Percentiles rank a stretch among this genome's conserved stretches.
Conservation (phyloP, 35 echinoderm and acorn worm species). For the Apostichopus californicus region DNA sequence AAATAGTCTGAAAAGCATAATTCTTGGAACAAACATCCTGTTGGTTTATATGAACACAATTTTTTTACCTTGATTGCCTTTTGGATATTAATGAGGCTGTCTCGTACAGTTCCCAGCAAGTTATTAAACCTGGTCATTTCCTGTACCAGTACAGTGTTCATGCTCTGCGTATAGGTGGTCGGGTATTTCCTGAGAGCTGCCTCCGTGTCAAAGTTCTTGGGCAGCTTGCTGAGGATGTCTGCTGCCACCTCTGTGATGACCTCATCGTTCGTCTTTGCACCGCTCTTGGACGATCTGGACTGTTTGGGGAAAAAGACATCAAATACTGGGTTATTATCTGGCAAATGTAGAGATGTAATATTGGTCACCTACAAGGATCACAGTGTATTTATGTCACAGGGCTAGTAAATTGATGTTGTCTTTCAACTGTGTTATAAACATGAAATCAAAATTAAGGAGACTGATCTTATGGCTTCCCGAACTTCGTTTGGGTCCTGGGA, state of each 20-base stretch:
- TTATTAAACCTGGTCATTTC: conserved; percentile 97
- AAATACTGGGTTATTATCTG: too few species aligned
- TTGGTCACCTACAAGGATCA: too few species aligned
- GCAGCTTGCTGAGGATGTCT: conserved; percentile 91
- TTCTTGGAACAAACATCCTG: not conserved
- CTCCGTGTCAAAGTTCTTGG: conserved; percentile 86
- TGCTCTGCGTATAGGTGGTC: conserved; percentile 96
- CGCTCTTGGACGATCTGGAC: conserved; percentile 87
- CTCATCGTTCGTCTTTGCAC: conserved; percentile 90
- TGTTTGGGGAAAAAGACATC: not conserved
- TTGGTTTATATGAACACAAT: not conserved
- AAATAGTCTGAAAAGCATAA: too few species aligned
- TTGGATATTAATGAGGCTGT: conserved; percentile 94
- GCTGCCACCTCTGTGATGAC: conserved; percentile 89
- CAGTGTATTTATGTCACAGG: too few species aligned
- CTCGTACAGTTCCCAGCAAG: conserved; percentile 70
- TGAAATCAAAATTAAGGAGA: too few species aligned
- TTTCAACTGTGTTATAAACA: too few species aligned
- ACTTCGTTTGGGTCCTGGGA: too few species aligned
- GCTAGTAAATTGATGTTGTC: too few species aligned
- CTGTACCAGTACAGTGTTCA: conserved; percentile 97
- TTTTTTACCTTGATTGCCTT: conserved; percentile 93
- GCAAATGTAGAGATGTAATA: too few species aligned
- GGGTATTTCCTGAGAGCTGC: conserved; percentile 94
- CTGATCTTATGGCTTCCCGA: too few species aligned